Conservation (phyloP, 2,888 invertebrate species). For the Polyommatus iphigenia region DNA sequence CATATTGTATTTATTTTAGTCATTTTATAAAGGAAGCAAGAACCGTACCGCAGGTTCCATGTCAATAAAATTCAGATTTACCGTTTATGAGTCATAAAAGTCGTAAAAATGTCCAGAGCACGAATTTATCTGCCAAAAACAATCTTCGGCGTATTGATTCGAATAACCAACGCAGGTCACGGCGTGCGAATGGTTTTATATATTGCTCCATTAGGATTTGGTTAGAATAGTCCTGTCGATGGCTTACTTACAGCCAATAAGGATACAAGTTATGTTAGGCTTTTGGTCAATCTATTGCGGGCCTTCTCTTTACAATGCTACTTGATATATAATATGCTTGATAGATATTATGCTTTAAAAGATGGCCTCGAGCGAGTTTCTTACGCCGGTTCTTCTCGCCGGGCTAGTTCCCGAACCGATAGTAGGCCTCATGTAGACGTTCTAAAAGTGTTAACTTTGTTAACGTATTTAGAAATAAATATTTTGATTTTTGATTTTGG, state of each 20-base stretch:
- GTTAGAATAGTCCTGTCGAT: background rate
- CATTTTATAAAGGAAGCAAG: background rate
- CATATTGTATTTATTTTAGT: background rate
- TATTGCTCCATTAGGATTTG: background rate
- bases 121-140: slow-evolving; percentile 22
- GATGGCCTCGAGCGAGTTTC: too few relatives aligned
- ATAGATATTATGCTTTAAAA: too few relatives aligned
- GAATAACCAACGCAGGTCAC: slow-evolving; percentile 11
- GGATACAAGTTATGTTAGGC: background rate
- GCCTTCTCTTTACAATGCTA: background rate
- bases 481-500: too few relatives aligned
- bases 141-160: slow-evolving; percentile 17
- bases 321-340: too few relatives aligned
- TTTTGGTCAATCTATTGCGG: background rate
- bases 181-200: background rate
- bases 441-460: too few relatives aligned
- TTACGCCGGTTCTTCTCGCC: too few relatives aligned
- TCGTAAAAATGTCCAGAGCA: slow-evolving; percentile 15
- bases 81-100: slow-evolving; percentile 21
- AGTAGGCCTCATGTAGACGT: too few relatives aligned
- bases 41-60: background rate
- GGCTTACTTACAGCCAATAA: background rate
- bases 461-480: too few relatives aligned
- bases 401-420: too few relatives aligned
- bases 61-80: slow-evolving; percentile 19